Evolutionary conservation across 2,113 vertebrate species (phyloP).

Genomic region (Triplophysa rosa): DNA sequence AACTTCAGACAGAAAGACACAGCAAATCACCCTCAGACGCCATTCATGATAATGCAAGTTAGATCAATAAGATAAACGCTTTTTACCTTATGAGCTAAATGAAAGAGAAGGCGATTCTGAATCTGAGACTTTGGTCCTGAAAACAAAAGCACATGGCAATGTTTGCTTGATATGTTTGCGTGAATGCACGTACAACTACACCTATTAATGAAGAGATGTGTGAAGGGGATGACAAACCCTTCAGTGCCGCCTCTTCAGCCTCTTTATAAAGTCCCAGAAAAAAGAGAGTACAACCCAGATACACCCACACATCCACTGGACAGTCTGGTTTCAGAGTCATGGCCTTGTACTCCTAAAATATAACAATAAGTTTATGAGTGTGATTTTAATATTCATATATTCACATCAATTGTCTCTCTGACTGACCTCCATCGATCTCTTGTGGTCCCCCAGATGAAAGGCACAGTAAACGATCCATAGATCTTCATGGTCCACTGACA

Average conservation of each 20-base stretch:
- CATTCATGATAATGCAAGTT: not conserved
- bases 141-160: conserved; percentile 15
- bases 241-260: conserved; percentile 89
- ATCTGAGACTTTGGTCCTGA: conserved; percentile 86
- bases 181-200: not conserved
- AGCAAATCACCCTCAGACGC: not conserved
- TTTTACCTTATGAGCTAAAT: conserved; percentile 95
- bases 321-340: conserved; percentile 78
- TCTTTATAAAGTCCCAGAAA: conserved; percentile 94
- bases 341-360: conserved; percentile 84
- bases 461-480: conserved; percentile 93
- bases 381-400: too few relatives aligned
- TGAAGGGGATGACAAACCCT: conserved; percentile 80
- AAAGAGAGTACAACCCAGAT: conserved; percentile 88
- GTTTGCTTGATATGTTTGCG: not conserved
- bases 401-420: not conserved
- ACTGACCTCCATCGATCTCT: conserved; percentile 88
- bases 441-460: conserved; percentile 94
- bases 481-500: conserved; percentile 80
- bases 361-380: not conserved
- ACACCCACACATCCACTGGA: conserved; percentile 88
- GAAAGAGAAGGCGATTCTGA: conserved; percentile 94
- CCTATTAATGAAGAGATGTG: not conserved
- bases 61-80: not conserved
- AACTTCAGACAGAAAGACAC: conserved; percentile 75